Percentiles rank a stretch among this genome's conserved stretches.
Conservation (phyloP, 2,888 invertebrate genomes). For the Lumbricus terrestris region DNA sequence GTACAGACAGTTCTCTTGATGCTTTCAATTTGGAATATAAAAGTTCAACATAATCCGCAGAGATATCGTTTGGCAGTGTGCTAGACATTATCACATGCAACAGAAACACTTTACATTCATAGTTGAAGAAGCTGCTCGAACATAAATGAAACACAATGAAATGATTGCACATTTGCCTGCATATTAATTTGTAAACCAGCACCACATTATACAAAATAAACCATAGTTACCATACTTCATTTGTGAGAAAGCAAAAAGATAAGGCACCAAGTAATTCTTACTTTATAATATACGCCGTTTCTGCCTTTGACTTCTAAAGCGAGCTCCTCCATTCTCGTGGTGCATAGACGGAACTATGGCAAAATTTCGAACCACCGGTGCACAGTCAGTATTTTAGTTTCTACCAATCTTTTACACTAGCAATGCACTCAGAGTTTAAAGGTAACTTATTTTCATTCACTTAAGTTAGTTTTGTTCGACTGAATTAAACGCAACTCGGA, state of each 20-base stretch:
- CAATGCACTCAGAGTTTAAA: not conserved
- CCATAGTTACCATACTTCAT: not conserved
- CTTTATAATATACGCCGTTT: conserved; percentile 90
- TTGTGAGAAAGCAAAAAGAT: not conserved
- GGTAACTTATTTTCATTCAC: not conserved
- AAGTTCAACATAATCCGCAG: not conserved
- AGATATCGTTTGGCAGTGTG: not conserved
- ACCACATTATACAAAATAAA: not conserved
- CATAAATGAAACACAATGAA: not conserved
- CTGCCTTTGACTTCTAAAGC: conserved; percentile 90
- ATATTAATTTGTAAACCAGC: not conserved
- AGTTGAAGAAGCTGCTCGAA: not conserved
- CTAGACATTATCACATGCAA: not conserved
- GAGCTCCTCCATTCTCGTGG: conserved; percentile 10
- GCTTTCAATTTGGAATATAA: not conserved
- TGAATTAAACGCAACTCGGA: not conserved
- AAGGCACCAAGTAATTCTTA: conserved; percentile 34
- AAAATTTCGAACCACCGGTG: not conserved
- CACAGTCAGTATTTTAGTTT: not conserved
- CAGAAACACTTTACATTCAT: not conserved
- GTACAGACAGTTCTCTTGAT: too few species aligned
- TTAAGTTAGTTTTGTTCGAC: not conserved
- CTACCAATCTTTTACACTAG: not conserved
- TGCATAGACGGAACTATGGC: conserved; percentile 6
- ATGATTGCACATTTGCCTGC: not conserved